Conservation (phyloP, 2,888 invertebrate species). For the Falcaria lacertinaria region DNA sequence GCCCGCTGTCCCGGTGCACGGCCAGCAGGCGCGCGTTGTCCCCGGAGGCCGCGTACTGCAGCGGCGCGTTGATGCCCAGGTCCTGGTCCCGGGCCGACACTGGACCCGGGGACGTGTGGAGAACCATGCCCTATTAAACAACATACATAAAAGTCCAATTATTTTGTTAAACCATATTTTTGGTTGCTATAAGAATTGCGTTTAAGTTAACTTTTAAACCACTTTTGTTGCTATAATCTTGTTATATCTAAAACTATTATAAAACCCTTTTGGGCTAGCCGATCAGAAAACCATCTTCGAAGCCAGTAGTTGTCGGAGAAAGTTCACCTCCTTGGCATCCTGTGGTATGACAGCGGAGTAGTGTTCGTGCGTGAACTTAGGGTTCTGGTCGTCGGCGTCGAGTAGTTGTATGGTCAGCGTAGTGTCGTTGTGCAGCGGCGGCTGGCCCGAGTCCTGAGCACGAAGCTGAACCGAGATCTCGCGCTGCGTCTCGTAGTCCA, state of each 20-base stretch:
- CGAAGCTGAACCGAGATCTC: constrained; percentile 88
- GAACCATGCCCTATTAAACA: constrained; percentile 80
- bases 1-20: constrained; percentile 83
- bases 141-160: not conserved
- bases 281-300: too few species aligned
- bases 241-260: too few species aligned
- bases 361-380: constrained; percentile 87
- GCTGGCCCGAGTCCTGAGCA: constrained; percentile 90
- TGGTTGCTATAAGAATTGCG: too few species aligned
- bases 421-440: constrained; percentile 88
- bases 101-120: constrained; percentile 85
- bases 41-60: constrained; percentile 85
- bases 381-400: constrained; percentile 96
- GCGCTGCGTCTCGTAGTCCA: constrained; percentile 90
- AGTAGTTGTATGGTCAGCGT: constrained; percentile 86
- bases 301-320: too few species aligned
- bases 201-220: too few species aligned
- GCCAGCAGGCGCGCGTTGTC: constrained; percentile 81
- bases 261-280: too few species aligned
- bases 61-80: constrained; percentile 85
- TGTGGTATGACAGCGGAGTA: constrained; percentile 85
- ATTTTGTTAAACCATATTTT: too few species aligned
- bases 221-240: too few species aligned
- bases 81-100: constrained; percentile 91
- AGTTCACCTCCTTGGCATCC: constrained; percentile 70